Evolutionary conservation across 1,140 invertebrate species (phyloP).

Genomic region (Gyrodactylus salaris): DNA sequence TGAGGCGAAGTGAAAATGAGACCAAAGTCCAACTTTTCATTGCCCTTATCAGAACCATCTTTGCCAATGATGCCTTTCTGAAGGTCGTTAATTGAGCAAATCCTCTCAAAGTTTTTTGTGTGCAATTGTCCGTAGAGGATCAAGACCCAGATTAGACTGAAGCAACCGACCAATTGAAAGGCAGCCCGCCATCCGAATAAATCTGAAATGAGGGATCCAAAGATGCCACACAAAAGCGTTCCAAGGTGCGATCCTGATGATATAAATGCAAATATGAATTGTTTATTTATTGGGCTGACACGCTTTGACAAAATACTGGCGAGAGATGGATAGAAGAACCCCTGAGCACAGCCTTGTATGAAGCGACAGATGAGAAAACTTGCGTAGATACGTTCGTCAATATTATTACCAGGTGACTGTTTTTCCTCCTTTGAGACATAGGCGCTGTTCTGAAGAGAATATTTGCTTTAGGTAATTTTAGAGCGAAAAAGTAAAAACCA

Average conservation of each 20-base stretch:
- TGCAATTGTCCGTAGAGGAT: not conserved
- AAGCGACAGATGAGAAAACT: slow-evolving; percentile 7
- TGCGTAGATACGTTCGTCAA: not conserved
- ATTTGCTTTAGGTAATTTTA: too few species aligned
- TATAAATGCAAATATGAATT: slow-evolving; percentile 33
- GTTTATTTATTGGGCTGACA: slow-evolving; percentile 29
- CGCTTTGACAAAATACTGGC: slow-evolving; percentile 34
- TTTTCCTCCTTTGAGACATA: too few species aligned
- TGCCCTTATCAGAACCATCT: too few species aligned
- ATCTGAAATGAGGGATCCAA: slow-evolving; percentile 33
- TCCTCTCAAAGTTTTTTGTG: not conserved
- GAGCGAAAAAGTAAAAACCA: too few species aligned
- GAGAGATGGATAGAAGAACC: slow-evolving; percentile 35
- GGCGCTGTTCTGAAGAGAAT: too few species aligned
- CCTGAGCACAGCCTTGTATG: slow-evolving; percentile 13
- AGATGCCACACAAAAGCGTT: slow-evolving; percentile 30
- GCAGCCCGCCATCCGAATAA: slow-evolving; percentile 32
- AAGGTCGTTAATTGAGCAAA: too few species aligned
- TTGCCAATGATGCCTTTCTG: too few species aligned
- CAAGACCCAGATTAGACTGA: slow-evolving; percentile 21
- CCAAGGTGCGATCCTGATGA: slow-evolving; percentile 28
- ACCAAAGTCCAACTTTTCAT: slow-evolving; percentile 8
- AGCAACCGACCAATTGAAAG: slow-evolving; percentile 32
- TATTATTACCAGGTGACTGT: too few species aligned
- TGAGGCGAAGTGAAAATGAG: slow-evolving; percentile 5